Evolutionary conservation across 2,888 invertebrate species (phyloP).

Genomic region (Torymus aiolomorphi): DNA sequence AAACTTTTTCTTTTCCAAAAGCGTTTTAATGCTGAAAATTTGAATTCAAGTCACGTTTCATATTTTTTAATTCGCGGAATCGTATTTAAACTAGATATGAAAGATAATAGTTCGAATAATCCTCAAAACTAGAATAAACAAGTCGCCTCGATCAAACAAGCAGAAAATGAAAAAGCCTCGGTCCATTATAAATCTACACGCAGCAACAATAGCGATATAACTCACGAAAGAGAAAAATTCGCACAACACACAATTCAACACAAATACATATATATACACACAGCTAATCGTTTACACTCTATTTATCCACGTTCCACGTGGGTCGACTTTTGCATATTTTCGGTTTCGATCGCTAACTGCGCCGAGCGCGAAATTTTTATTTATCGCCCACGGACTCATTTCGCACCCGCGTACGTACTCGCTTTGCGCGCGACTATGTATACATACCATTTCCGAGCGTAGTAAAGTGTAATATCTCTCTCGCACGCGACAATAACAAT

Average conservation of each 20-base stretch:
- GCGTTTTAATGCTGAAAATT: no score
- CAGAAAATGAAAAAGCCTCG: no score
- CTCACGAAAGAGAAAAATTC: conserved; percentile 15
- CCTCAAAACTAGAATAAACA: no score
- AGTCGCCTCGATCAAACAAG: no score
- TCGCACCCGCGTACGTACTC: neutral
- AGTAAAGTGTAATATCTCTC: conserved; percentile 8
- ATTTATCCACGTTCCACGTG: conserved; percentile 43
- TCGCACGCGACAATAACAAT: conserved; percentile 23
- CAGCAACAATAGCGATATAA: conserved; percentile 46
- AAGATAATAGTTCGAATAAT: no score
- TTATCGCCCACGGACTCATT: conserved; percentile 13
- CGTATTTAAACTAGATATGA: no score
- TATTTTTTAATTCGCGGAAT: no score
- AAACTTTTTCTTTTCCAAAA: no score
- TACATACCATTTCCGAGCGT: neutral
- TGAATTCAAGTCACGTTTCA: no score
- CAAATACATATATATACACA: conserved; percentile 1
- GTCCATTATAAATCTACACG: no score
- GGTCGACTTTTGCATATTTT: neutral
- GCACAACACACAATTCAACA: neutral
- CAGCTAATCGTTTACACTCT: conserved; percentile 36
- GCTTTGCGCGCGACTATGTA: neutral
- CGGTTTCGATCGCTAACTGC: conserved; percentile 1
- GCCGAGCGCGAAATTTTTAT: neutral